Percentiles rank a stretch among this genome's conserved stretches.
phyloP scores from a whole-genome alignment of 1,140 invertebrate genomes.

The Drosophila obscura region DNA sequence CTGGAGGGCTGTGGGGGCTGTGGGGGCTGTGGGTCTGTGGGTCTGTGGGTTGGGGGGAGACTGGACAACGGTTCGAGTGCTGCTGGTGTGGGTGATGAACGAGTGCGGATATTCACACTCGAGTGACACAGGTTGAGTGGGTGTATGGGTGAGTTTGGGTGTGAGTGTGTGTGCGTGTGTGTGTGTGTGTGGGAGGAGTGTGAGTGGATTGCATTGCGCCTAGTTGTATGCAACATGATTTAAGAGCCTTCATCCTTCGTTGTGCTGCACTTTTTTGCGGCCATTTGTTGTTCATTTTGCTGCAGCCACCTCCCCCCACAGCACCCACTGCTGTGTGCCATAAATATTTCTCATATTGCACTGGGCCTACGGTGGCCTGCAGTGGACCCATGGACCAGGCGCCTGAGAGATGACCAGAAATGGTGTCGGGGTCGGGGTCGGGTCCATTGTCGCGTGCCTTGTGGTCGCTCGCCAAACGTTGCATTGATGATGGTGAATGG shows the following conservation, averaged over 20 bases:
- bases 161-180: constrained; percentile 10
- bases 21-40: constrained; percentile 5
- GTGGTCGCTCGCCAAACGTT: constrained; percentile 73
- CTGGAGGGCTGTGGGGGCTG: constrained; percentile 7
- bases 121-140: constrained; percentile 60
- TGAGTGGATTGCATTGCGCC: constrained; percentile 62
- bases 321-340: constrained; percentile 25
- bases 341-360: constrained; percentile 63
- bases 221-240: constrained; percentile 79
- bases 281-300: constrained; percentile 66
- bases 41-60: constrained; percentile 7
- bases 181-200: constrained; percentile 29
- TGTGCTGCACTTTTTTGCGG: constrained; percentile 70
- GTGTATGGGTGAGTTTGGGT: neutral
- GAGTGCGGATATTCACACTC: constrained; percentile 80
- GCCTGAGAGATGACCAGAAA: neutral
- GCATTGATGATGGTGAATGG: constrained; percentile 63
- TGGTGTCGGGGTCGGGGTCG: constrained; percentile 4
- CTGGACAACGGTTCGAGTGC: constrained; percentile 4
- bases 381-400: constrained; percentile 4
- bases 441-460: constrained; percentile 65
- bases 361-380: constrained; percentile 36
- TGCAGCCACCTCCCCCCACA: constrained; percentile 29
- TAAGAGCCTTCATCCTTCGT: constrained; percentile 64
- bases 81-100: constrained; percentile 56